A percentile compares a stretch with the other conserved stretches of the same genome.
Conservation (phyloP, 2,797 vertebrate species). For the Gila robusta region DNA sequence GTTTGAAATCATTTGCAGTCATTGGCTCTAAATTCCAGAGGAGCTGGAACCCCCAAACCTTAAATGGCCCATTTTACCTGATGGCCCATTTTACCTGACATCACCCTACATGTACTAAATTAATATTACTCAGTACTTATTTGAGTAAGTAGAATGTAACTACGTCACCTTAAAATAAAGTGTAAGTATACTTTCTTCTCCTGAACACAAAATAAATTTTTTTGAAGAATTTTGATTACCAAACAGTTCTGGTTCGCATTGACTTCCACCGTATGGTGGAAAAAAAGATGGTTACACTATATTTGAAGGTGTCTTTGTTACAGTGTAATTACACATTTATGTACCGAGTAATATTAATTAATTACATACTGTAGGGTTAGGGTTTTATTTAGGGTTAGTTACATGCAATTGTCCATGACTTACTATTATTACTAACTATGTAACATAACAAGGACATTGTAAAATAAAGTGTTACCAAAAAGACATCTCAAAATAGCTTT, state of each 20-base stretch:
- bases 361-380: not conserved
- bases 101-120: too few species aligned
- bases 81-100: too few species aligned
- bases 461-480: not conserved
- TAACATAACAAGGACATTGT: not conserved
- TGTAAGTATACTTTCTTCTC: not conserved
- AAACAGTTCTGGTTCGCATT: not conserved
- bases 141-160: too few species aligned
- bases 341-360: not conserved
- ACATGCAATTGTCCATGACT: not conserved
- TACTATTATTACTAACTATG: not conserved
- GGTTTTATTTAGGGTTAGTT: not conserved
- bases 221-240: not conserved
- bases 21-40: too few species aligned
- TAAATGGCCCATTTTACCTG: too few species aligned
- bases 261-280: not conserved
- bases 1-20: too few species aligned
- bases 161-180: too few species aligned
- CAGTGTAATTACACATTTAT: not conserved
- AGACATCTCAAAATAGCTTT: not conserved
- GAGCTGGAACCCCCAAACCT: too few species aligned
- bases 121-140: too few species aligned
- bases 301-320: not conserved
- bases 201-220: not conserved
- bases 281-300: not conserved